Evolutionary conservation across 64 coral and sea anemone genomes (phyloP), one percentile per base, ranked within the genome.

Genomic region (Dendrophyllia cribrosa): DNA sequence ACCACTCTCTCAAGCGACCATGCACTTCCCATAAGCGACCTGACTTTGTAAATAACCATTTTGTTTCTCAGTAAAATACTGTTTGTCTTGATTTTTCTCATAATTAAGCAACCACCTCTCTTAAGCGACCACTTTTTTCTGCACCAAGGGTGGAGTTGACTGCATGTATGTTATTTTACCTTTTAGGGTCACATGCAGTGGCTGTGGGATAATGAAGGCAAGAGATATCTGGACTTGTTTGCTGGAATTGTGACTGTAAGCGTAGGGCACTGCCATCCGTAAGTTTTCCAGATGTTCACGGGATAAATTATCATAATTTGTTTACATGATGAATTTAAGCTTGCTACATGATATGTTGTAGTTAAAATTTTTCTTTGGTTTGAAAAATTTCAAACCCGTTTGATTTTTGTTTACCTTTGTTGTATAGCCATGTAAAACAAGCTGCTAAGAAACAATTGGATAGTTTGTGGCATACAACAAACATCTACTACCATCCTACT

Each of bases 211-310:
- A 80, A 26, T 23, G 71, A 90, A 55, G 83, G 76, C 61, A 96
- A 93, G 26, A 74, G 95, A 82, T 96, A 96, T 77, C 56, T 96
- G 51, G 95, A 96, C 71, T 74, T 96, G 68, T 96, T 96, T 86
- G 95, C 82, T 49, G 91, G 95, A 20, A 93, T 96, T 80, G 95
- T 96, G 9, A 96, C 95, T 56, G 95, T 96, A 49, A 92, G 91
- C 58, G 95, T 90, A 19, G 95, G 95, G 14, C 95, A 96, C 75
- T 96, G 91, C 87, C 95, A 96, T 66, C 91, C 95, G 95, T 96
- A 96, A 86, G 95, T 93, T 68, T 49, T 51, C 9, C 14, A 20
- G 16, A 43, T 5, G 34, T 34, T 34, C 34, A 2, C 34, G 0
- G 34, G 34, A 34, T 34, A 34, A 34, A 34, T 34, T 34, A 34